A percentile compares a stretch with the other conserved stretches of the same genome.
phyloP scores from a whole-genome alignment of 2,888 invertebrate species.

The Eupsilia transversa region DNA sequence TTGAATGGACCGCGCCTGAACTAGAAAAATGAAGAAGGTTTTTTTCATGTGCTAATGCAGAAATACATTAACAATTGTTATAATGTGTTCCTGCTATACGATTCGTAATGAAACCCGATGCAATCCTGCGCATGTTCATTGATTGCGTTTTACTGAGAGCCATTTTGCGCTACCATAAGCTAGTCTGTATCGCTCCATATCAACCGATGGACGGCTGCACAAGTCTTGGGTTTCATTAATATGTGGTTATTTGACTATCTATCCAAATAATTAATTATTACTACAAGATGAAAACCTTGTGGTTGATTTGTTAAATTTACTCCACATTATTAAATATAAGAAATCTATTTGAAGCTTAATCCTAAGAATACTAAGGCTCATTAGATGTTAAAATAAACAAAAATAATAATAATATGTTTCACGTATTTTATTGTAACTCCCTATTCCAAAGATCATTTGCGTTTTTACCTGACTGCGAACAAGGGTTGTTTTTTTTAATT shows the following conservation, averaged over 20 bases:
- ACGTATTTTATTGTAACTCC: not conserved
- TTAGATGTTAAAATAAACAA: conserved; percentile 1
- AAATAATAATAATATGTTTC: not conserved
- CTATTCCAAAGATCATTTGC: not conserved
- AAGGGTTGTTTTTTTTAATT: not conserved
- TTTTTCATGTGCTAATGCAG: conserved; percentile 20
- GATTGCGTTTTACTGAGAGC: not conserved
- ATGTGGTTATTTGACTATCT: conserved; percentile 3
- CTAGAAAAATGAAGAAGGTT: conserved; percentile 17
- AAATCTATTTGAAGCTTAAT: not conserved
- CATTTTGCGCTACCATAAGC: not conserved
- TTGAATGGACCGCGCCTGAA: conserved; percentile 25
- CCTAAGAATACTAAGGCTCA: not conserved
- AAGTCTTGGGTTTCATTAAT: conserved; percentile 20
- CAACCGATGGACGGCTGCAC: not conserved
- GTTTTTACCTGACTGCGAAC: not conserved
- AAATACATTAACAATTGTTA: conserved; percentile 33
- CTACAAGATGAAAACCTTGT: not conserved
- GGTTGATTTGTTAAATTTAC: not conserved
- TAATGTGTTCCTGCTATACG: conserved; percentile 35
- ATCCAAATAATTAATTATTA: not conserved
- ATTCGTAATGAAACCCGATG: conserved; percentile 2
- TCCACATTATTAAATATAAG: not conserved
- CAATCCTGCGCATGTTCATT: not conserved
- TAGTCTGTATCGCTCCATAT: not conserved